Conservation (phyloP, 2,797 vertebrate genomes). For the Chelmon rostratus region DNA sequence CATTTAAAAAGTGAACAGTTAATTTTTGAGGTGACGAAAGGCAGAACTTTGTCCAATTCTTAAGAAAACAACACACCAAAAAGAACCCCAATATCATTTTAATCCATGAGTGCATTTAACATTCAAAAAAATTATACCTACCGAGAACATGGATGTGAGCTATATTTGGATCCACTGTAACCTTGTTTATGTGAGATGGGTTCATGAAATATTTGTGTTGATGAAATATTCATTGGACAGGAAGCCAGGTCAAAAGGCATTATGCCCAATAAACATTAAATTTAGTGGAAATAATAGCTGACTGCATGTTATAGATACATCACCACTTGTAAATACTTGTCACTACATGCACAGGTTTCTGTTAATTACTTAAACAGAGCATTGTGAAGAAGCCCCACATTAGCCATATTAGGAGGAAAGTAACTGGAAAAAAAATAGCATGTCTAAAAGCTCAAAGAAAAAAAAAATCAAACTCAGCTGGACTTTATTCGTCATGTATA, state of each 20-base stretch:
- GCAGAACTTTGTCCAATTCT: slow-evolving; percentile 19
- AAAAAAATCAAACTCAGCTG: slow-evolving; percentile 78
- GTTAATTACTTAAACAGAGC: slow-evolving; percentile 71
- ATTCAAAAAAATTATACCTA: slow-evolving; percentile 70
- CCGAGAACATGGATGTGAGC: slow-evolving; percentile 68
- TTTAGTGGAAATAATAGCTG: slow-evolving; percentile 79
- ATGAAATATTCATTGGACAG: slow-evolving; percentile 83
- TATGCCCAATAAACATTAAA: slow-evolving; percentile 80
- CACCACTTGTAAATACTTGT: slow-evolving; percentile 78
- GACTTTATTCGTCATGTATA: slow-evolving; percentile 98
- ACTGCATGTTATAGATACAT: slow-evolving; percentile 79
- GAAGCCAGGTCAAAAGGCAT: slow-evolving; percentile 78
- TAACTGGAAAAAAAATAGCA: slow-evolving; percentile 48
- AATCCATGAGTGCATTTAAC: slow-evolving; percentile 77
- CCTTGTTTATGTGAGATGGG: slow-evolving; percentile 74
- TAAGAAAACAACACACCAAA: slow-evolving; percentile 62
- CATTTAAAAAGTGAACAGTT: slow-evolving; percentile 17
- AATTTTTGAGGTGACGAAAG: slow-evolving; percentile 6
- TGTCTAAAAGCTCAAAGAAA: slow-evolving; percentile 52
- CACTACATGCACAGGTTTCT: slow-evolving; percentile 75
- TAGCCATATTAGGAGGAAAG: slow-evolving; percentile 45
- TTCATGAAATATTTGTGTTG: slow-evolving; percentile 82
- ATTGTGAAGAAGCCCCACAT: slow-evolving; percentile 65
- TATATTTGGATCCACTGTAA: slow-evolving; percentile 76
- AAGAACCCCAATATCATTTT: slow-evolving; percentile 73